These are phyloP conservation scores for Bucco capensis DNA, from an alignment of 2,113 vertebrate genomes.

Conservation along the genomic window DNA sequence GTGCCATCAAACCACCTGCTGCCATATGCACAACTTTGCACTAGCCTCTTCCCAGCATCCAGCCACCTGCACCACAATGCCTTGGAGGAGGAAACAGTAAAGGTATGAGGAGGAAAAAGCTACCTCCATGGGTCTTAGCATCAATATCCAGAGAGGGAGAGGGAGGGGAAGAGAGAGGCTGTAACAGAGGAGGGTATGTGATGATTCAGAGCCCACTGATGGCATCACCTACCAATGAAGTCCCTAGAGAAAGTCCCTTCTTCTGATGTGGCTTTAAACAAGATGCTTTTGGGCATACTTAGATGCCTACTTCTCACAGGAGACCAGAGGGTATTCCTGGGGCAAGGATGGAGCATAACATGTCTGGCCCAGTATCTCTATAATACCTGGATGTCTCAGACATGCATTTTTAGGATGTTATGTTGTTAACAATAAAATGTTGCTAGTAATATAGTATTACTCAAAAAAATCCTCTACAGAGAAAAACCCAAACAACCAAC, in stretches of 20 bases:
- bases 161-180: not conserved
- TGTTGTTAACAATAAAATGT: not conserved
- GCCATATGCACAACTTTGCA: accelerated
- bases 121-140: not conserved
- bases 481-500: not conserved
- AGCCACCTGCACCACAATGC: not conserved
- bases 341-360: not conserved
- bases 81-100: accelerated
- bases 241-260: not conserved
- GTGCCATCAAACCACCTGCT: not conserved
- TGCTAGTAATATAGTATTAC: not conserved
- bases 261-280: not conserved
- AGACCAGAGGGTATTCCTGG: not conserved
- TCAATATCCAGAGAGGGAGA: accelerated
- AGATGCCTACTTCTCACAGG: not conserved
- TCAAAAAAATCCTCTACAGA: not conserved
- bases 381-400: not conserved
- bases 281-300: not conserved
- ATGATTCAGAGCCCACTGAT: not conserved
- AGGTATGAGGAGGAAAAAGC: not conserved
- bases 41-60: not conserved
- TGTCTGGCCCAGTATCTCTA: not conserved
- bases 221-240: not conserved
- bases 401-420: not conserved
- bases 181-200: not conserved